phyloP scores from a whole-genome alignment of 1,140 invertebrate species.

The Drosophila quadrilineata region DNA sequence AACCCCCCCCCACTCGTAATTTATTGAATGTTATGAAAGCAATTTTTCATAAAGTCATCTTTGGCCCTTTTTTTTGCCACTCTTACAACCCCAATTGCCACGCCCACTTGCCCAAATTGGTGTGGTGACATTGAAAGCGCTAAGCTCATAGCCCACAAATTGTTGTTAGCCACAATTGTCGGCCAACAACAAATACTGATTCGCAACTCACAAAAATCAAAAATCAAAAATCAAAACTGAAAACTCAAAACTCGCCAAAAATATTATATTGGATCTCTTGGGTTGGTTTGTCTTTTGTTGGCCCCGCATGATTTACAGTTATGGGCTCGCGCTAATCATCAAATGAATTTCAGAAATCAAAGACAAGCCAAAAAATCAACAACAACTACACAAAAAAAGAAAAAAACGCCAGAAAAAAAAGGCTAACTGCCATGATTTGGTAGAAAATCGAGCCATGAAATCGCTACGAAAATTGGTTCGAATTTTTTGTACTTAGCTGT shows the following conservation, averaged over 20 bases:
- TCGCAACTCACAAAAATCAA: no score
- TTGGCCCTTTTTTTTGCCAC: no score
- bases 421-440: slow-evolving; percentile 50
- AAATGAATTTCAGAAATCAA: slow-evolving; percentile 35
- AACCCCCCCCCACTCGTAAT: neutral
- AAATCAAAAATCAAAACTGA: slow-evolving; percentile 3
- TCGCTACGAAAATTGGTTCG: slow-evolving; percentile 30
- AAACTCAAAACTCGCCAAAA: slow-evolving; percentile 8
- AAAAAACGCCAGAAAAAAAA: slow-evolving; percentile 28
- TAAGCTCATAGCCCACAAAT: no score
- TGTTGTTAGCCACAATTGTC: no score
- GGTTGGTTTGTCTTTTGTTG: no score
- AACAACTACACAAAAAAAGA: no score
- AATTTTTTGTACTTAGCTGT: no score
- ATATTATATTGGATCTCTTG: slow-evolving; percentile 5
- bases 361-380: slow-evolving; percentile 11
- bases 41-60: slow-evolving; percentile 30
- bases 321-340: slow-evolving; percentile 56
- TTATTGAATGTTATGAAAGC: slow-evolving; percentile 20
- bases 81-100: no score
- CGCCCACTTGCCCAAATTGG: neutral
- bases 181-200: no score
- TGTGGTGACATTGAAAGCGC: slow-evolving; percentile 29
- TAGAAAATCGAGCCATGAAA: slow-evolving; percentile 48
- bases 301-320: slow-evolving; percentile 44